Evolutionary conservation across 2,113 vertebrate genomes (phyloP), one percentile per base, ranked within the genome.

Genomic region (Pardalotus punctatus): DNA sequence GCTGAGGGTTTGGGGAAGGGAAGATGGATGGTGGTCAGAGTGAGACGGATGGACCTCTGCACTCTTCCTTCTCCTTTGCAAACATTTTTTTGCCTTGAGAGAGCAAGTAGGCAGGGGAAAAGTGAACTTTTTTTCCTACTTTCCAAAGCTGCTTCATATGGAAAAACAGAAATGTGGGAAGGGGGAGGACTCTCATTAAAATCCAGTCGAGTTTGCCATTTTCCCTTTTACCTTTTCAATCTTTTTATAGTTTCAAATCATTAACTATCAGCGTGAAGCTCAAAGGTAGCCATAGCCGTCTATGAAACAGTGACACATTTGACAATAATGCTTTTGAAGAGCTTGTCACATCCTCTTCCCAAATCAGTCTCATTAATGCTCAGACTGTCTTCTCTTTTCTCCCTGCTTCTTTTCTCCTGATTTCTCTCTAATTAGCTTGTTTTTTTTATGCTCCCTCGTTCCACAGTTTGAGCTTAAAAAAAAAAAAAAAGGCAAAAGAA

Each of bases 251-350:
- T 98, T 98, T 98, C 95, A 97, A 98, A 98, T 98, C 97, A 98
- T 98, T 98, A 98, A 96, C 97, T 97, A 98, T 98, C 98, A 98
- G 98, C 97, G 1, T 98, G 98, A 98, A 97, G 93, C 98, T 98
- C 96, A 98, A 98, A 98, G 97, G 98, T 98, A 98, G 97, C 35
- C 76, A 95, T 97, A 96, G 96, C 98, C 97, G 54, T 97, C 98
- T 98, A 98, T 97, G 97, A 97, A 97, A 98, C 93, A 94, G 98
- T 98, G 98, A 98, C 98, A 98, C 98, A 98, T 98, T 98, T 98
- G 97, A 98, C 98, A 98, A 98, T 98, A 98, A 98, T 98, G 97
- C 97, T 97, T 98, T 98, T 98, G 98, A 98, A 98, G 97, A 97
- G 96, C 97, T 97, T 98, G 98, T 98, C 98, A 98, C 97, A 98